Evolutionary conservation across 2,113 vertebrate species (phyloP), one percentile per base, ranked within the genome.

Genomic region (Crotalus viridis): DNA sequence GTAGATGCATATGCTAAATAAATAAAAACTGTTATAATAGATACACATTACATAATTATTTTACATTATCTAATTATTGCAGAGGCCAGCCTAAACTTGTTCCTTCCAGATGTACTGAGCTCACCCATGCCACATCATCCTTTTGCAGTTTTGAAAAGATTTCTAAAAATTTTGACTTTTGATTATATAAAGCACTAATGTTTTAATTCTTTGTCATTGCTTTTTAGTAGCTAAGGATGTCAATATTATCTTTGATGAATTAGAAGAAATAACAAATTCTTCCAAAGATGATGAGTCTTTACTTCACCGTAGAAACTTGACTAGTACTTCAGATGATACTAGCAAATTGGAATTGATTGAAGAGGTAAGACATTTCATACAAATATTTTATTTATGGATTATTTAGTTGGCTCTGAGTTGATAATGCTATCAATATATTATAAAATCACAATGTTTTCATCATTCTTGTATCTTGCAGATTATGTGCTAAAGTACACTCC

Each of bases 271-370:
- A 96, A 98, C 98, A 96, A 98, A 97, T 94, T 97, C 98, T 61
- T 99, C 98, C 96, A 98, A 98, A 98, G 98, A 99, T 15, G 98
- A 99, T 0, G 98, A 99, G 95, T 98, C 98, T 85, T 95, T 99
- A 89, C 98, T 98, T 94, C 98, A 99, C 95, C 97, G 97, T 43
- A 98, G 97, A 94, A 98, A 98, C 90, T 96, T 98, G 96, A 99
- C 98, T 95, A 98, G 98, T 96, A 98, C 98, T 96, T 98, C 98
- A 5, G 98, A 99, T 13, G 98, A 98, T 88, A 97, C 98, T 95
- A 98, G 98, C 92, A 98, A 98, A 93, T 95, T 98, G 51, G 98
- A 99, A 91, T 95, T 97, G 26, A 96, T 96, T 57, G 97, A 97
- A 94, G 98, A 99, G 98, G 99, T 99, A 97, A 98, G 97, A 93